Conservation (phyloP, 2,113 vertebrate genomes). For the Mixornis gularis region DNA sequence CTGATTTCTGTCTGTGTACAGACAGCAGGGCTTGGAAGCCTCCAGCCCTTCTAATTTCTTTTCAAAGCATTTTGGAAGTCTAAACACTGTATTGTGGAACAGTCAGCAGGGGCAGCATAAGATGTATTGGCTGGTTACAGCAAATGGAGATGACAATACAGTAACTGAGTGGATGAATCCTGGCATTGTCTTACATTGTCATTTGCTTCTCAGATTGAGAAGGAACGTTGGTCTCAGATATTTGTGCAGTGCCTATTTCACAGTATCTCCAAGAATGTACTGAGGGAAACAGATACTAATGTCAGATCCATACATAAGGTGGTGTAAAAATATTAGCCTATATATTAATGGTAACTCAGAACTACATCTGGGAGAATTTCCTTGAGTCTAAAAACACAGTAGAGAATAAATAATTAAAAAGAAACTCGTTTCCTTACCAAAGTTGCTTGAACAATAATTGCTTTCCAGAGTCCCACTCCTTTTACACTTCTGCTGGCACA, state of each 20-base stretch:
- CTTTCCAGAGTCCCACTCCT: slow-evolving; percentile 84
- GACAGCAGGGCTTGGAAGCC: not conserved
- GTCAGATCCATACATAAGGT: slow-evolving; percentile 1
- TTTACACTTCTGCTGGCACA: slow-evolving; percentile 93
- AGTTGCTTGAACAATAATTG: slow-evolving; percentile 94
- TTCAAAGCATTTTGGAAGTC: not conserved
- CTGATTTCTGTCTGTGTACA: not conserved
- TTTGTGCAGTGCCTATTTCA: slow-evolving; percentile 39
- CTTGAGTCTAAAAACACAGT: not conserved
- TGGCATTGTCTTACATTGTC: slow-evolving; percentile 47
- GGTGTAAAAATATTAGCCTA: slow-evolving; percentile 23
- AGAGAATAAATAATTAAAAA: slow-evolving; percentile 6
- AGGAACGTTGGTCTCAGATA: slow-evolving; percentile 40
- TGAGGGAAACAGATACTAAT: slow-evolving; percentile 57
- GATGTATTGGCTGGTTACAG: slow-evolving; percentile 10
- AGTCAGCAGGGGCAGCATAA: slow-evolving; percentile 11
- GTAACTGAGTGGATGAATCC: slow-evolving; percentile 59
- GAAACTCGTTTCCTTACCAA: slow-evolving; percentile 80
- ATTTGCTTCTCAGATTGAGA: slow-evolving; percentile 59
- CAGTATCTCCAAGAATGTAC: slow-evolving; percentile 64
- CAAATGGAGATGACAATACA: not conserved
- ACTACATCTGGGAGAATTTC: not conserved
- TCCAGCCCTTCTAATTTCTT: not conserved
- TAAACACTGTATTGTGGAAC: not conserved
- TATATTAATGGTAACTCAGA: not conserved